Evolutionary conservation across 2,797 vertebrate genomes (phyloP).

Genomic region (Botia almorhae): DNA sequence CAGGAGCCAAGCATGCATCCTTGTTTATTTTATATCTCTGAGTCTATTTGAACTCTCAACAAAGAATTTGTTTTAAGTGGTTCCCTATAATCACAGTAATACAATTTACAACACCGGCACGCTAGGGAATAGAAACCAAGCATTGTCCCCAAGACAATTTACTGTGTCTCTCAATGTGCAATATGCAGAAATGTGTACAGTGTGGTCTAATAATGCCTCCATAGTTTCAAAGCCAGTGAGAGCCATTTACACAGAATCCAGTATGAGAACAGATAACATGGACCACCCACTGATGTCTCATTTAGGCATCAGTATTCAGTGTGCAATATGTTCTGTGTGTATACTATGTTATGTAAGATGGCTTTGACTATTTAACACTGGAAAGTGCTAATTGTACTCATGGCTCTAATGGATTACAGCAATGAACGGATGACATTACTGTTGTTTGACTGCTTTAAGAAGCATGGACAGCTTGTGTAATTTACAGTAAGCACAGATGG

Average conservation of each 20-base stretch:
- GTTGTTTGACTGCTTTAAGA: slow-evolving; percentile 25
- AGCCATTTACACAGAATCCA: neutral
- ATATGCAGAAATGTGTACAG: neutral
- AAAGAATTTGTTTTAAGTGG: slow-evolving; percentile 17
- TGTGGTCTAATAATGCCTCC: slow-evolving; percentile 3
- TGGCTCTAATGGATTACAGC: neutral
- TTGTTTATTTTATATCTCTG: slow-evolving; percentile 27
- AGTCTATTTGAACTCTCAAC: slow-evolving; percentile 7
- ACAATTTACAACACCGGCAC: slow-evolving; percentile 14
- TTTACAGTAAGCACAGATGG: slow-evolving; percentile 41
- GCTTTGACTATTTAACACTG: neutral
- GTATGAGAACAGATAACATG: neutral
- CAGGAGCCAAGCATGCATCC: slow-evolving; percentile 27
- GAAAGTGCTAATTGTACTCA: neutral
- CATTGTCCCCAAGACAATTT: neutral
- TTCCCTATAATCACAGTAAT: slow-evolving; percentile 31
- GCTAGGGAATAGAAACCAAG: slow-evolving; percentile 13
- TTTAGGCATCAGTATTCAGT: neutral
- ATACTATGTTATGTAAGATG: neutral
- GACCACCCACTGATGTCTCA: neutral
- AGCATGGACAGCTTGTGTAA: slow-evolving; percentile 15
- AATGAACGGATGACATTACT: neutral
- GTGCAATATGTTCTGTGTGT: neutral
- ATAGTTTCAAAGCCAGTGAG: neutral
- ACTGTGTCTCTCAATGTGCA: slow-evolving; percentile 1